Evolutionary conservation across 2,888 invertebrate species (phyloP).

Genomic region (Standfussiana lucernea): DNA sequence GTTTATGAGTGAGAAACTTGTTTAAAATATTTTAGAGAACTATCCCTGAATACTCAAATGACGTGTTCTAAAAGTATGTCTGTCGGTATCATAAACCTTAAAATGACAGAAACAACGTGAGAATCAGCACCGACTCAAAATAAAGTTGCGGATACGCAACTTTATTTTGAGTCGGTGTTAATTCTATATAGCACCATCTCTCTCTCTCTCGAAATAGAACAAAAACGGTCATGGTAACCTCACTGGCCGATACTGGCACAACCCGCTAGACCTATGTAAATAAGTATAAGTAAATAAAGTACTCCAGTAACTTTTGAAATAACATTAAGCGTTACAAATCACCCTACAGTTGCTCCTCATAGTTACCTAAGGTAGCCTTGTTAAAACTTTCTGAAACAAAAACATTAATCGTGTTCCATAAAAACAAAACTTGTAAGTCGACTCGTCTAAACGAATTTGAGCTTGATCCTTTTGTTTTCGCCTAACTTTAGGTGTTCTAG

Average conservation of each 20-base stretch:
- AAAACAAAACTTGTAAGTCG: constrained; percentile 45
- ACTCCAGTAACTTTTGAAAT: background rate
- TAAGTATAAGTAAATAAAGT: background rate
- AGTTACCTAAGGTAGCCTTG: constrained; percentile 23
- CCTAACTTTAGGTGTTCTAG: constrained; percentile 52
- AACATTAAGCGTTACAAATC: constrained; percentile 26
- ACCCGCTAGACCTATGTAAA: background rate
- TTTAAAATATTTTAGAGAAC: background rate
- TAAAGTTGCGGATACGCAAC: no score
- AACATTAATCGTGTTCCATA: constrained; percentile 50
- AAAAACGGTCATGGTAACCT: no score
- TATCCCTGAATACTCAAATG: background rate
- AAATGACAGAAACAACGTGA: background rate
- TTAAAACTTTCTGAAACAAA: constrained; percentile 52
- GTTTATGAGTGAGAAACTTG: background rate
- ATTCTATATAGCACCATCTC: no score
- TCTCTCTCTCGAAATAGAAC: no score
- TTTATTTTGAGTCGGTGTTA: no score
- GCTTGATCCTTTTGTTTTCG: constrained; percentile 52
- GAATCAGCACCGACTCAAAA: background rate
- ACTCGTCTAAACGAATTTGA: constrained; percentile 45
- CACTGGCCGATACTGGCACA: background rate
- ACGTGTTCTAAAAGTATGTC: background rate
- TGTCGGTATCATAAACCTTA: background rate
- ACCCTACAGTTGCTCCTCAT: constrained; percentile 5